phyloP scores from a whole-genome alignment of 2,888 invertebrate species.

The Thalpophila matura region DNA sequence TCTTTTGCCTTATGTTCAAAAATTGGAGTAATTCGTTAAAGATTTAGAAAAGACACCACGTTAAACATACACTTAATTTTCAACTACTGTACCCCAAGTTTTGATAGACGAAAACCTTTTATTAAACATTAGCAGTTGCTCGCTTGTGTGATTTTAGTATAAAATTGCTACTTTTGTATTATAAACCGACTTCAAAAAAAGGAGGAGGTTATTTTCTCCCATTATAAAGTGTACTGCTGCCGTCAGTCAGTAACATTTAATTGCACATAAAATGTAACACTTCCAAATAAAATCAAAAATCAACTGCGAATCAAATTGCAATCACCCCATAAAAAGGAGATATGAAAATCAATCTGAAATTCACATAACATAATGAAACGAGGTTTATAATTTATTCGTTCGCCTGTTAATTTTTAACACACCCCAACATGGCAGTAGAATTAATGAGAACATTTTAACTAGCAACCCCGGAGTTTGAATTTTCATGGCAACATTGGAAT shows the following conservation, averaged over 20 bases:
- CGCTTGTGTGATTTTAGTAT: too few relatives aligned
- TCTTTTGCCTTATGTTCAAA: too few relatives aligned
- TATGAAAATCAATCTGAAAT: constrained; percentile 42
- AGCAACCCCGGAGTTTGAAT: constrained; percentile 62
- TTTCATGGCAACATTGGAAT: constrained; percentile 67
- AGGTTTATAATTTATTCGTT: constrained; percentile 48
- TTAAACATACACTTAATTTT: too few relatives aligned
- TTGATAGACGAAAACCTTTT: too few relatives aligned
- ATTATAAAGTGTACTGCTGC: too few relatives aligned
- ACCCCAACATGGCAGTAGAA: constrained; percentile 41
- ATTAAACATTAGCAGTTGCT: too few relatives aligned
- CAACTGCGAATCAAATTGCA: constrained; percentile 14
- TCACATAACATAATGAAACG: constrained; percentile 30
- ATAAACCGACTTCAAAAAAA: too few relatives aligned
- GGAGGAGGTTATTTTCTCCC: too few relatives aligned
- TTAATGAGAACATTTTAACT: constrained; percentile 57
- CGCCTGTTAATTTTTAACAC: constrained; percentile 60
- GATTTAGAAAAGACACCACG: too few relatives aligned
- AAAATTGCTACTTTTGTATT: too few relatives aligned
- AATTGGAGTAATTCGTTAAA: too few relatives aligned
- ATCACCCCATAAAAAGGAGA: constrained; percentile 24
- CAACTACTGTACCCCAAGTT: too few relatives aligned
- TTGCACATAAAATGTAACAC: constrained; percentile 1
- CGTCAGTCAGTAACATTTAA: neutral
- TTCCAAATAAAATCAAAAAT: neutral